Percentiles rank a stretch among this genome's conserved stretches.
Evolutionary conservation across 1,140 invertebrate genomes (phyloP).

Genomic region (Elymnias hypermnestra): DNA sequence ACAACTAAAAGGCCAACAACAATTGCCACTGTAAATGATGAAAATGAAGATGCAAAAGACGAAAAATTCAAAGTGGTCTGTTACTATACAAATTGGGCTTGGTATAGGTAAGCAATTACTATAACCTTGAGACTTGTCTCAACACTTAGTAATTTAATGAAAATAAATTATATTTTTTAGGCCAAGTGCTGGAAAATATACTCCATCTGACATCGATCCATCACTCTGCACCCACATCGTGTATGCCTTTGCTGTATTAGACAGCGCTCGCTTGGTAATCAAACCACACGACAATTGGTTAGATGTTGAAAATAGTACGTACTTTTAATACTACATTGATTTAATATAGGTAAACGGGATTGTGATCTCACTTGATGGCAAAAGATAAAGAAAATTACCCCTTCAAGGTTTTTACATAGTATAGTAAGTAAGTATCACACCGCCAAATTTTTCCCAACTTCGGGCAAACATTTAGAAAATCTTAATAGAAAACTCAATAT

Average conservation of each 20-base stretch:
- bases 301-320: conserved; percentile 89
- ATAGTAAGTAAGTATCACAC: too few species aligned
- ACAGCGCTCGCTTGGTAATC: conserved; percentile 84
- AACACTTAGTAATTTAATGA: too few species aligned
- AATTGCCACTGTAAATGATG: conserved; percentile 23
- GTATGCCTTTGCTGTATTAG: conserved; percentile 93
- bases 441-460: too few species aligned
- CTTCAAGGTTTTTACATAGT: too few species aligned
- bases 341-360: too few species aligned
- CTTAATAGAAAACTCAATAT: too few species aligned
- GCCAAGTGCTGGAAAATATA: conserved; percentile 86
- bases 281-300: conserved; percentile 92
- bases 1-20: conserved; percentile 17
- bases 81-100: conserved; percentile 96
- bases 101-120: conserved; percentile 85
- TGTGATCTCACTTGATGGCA: too few species aligned
- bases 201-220: conserved; percentile 88
- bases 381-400: too few species aligned
- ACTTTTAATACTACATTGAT: too few species aligned
- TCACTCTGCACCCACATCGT: conserved; percentile 93
- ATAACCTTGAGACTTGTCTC: too few species aligned
- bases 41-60: conserved; percentile 47
- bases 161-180: too few species aligned
- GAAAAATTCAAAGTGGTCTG: conserved; percentile 86
- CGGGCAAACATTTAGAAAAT: too few species aligned